phyloP scores from a whole-genome alignment of 2,113 vertebrate species.

The Chloropsis cyanopogon region DNA sequence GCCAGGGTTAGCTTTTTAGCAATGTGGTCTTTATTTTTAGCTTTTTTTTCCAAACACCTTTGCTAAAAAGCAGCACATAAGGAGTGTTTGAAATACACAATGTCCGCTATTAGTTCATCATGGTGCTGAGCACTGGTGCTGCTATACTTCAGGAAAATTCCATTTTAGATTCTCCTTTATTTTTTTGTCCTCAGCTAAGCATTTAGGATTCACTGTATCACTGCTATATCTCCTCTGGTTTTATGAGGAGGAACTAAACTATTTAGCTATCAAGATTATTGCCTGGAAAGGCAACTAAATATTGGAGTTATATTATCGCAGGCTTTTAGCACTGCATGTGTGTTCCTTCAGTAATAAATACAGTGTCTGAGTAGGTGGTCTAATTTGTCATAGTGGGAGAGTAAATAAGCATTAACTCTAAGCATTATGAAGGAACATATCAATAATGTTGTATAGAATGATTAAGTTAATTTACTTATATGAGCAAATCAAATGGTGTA shows the following conservation, averaged over 20 bases:
- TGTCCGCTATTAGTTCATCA: rapidly evolving
- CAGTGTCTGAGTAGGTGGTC: conserved; percentile 26
- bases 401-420: conserved; percentile 5
- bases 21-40: conserved; percentile 4
- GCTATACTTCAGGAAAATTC: not conserved
- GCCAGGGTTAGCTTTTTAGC: not conserved
- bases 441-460: conserved; percentile 17
- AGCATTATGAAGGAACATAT: not conserved
- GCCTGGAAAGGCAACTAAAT: not conserved
- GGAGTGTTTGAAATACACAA: not conserved
- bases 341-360: conserved; percentile 23
- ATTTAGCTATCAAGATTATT: not conserved
- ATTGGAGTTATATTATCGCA: not conserved
- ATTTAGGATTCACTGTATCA: not conserved
- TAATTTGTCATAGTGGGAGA: conserved; percentile 41
- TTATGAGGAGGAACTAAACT: conserved; percentile 9
- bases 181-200: not conserved
- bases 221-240: not conserved
- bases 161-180: not conserved
- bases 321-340: conserved; percentile 7
- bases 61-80: not conserved
- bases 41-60: not conserved
- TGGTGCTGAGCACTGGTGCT: not conserved
- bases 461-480: conserved; percentile 21
- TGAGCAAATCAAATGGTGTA: not conserved